Base-by-base conservation (phyloP, 2,888 invertebrate species). In the Aphrophora alni region DNA sequence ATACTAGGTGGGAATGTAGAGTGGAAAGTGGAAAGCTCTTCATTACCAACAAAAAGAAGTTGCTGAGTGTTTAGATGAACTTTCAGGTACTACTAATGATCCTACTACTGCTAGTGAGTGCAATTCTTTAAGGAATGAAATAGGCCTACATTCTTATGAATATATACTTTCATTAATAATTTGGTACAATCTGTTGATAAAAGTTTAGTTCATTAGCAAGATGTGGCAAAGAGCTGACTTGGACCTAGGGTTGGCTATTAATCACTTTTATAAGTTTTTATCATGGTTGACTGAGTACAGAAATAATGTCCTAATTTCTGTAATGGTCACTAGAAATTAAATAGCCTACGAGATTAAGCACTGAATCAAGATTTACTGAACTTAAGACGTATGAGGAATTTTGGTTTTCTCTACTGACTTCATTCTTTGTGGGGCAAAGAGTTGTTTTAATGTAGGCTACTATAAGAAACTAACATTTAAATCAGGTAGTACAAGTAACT, bases 361-460 rank as follows among this genome's bases (percentile, higher is more conserved):
- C 73, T 33, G 33, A 33, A 73, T 33, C 26, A 26, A 73, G 77
- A 69, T 77, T 77, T 68, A 68, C 21, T 77, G 68, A 77, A 59
- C 77, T 77, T 26, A 77, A 73, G 25, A 77, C 25, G 69, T 26
- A 77, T 77, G 59, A 14, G 59, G 77, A 77, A 28, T 14, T 77
- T 68, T 69, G 77, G 69, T 33, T n/a, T n/a, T n/a, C n/a, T n/a
- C n/a, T n/a, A n/a, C n/a, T n/a, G n/a, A n/a, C n/a, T n/a, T n/a
- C n/a, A n/a, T n/a, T n/a, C n/a, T n/a, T n/a, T n/a, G n/a, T n/a
- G n/a, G n/a, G n/a, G n/a, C n/a, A n/a, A n/a, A n/a, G n/a, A n/a
- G n/a, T n/a, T n/a, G n/a, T n/a, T n/a, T n/a, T n/a, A n/a, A n/a
- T n/a, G n/a, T n/a, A n/a, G n/a, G n/a, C n/a, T n/a, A n/a, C n/a